Conservation (phyloP, 1,140 invertebrate genomes). For the Drosophila ambigua region DNA sequence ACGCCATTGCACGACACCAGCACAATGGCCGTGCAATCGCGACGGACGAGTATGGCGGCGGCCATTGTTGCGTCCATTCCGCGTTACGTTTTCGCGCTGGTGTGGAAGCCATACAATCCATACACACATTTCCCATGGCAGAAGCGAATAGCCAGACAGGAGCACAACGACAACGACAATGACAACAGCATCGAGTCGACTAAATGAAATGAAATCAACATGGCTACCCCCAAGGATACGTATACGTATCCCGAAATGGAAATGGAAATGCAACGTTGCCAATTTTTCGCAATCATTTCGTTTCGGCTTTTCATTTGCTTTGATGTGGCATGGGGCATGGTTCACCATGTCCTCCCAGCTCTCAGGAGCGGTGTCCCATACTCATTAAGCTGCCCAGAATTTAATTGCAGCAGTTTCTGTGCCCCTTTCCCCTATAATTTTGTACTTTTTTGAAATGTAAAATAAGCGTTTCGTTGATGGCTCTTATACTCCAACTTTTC, state of each 20-base stretch:
- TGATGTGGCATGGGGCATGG: conserved; percentile 34
- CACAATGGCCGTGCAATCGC: conserved; percentile 35
- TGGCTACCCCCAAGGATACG: conserved; percentile 61
- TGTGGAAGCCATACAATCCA: conserved; percentile 35
- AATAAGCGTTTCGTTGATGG: conserved; percentile 31
- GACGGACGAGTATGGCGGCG: conserved; percentile 23
- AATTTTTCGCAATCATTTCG: conserved; percentile 55
- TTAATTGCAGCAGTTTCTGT: conserved; percentile 41
- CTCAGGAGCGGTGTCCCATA: conserved; percentile 1
- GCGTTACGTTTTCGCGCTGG: conserved; percentile 63
- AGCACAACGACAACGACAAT: conserved; percentile 55
- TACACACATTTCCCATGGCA: not conserved
- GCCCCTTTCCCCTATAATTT: conserved; percentile 17
- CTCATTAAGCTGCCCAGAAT: conserved; percentile 44
- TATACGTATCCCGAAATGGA: no score
- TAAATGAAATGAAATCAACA: conserved; percentile 81
- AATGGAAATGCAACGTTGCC: conserved; percentile 68
- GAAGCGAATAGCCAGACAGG: conserved; percentile 32
- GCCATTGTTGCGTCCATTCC: conserved; percentile 66
- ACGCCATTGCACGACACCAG: conserved; percentile 66
- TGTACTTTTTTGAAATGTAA: conserved; percentile 30
- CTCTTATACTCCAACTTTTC: conserved; percentile 36
- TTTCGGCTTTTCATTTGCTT: conserved; percentile 46
- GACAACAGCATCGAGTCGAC: conserved; percentile 36
- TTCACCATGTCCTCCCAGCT: no score